A percentile compares a stretch with the other conserved stretches of the same genome.
phyloP scores from a whole-genome alignment of 2,113 vertebrate species.

The Baryphthengus martii region DNA sequence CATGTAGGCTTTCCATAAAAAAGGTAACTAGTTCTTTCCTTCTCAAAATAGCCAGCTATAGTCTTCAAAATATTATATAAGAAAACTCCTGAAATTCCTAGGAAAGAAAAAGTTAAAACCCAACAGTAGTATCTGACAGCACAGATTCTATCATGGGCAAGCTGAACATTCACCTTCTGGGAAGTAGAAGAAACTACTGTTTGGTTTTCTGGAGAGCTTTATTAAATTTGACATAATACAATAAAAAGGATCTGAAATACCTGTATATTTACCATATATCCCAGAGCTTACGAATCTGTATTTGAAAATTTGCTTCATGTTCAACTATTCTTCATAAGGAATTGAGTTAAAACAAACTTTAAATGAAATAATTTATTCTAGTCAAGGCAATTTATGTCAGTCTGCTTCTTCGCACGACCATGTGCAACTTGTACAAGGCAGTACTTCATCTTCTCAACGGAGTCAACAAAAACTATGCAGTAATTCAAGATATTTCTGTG shows the following conservation, averaged over 20 bases:
- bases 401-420: constrained; percentile 16
- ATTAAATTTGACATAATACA: constrained; percentile 68
- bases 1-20: constrained; percentile 55
- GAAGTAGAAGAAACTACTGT: constrained; percentile 61
- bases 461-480: background rate
- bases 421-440: background rate
- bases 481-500: constrained; percentile 36
- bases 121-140: constrained; percentile 20
- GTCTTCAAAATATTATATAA: constrained; percentile 44
- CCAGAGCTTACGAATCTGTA: constrained; percentile 58
- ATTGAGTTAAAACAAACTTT: constrained; percentile 52
- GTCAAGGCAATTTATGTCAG: constrained; percentile 29
- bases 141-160: constrained; percentile 40
- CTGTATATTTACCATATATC: constrained; percentile 50
- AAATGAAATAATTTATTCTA: constrained; percentile 19
- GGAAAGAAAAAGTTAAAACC: constrained; percentile 53
- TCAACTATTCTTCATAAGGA: constrained; percentile 16
- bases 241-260: constrained; percentile 60
- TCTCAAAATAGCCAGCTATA: constrained; percentile 60
- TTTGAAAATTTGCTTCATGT: constrained; percentile 56
- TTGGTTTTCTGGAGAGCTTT: constrained; percentile 61
- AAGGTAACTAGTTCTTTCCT: constrained; percentile 56
- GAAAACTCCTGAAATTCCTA: constrained; percentile 59
- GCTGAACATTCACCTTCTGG: constrained; percentile 42
- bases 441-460: background rate